Percentiles rank a stretch among this genome's conserved stretches.
Evolutionary conservation across 2,888 invertebrate species (phyloP).

Genomic region (Globia sparganii): DNA sequence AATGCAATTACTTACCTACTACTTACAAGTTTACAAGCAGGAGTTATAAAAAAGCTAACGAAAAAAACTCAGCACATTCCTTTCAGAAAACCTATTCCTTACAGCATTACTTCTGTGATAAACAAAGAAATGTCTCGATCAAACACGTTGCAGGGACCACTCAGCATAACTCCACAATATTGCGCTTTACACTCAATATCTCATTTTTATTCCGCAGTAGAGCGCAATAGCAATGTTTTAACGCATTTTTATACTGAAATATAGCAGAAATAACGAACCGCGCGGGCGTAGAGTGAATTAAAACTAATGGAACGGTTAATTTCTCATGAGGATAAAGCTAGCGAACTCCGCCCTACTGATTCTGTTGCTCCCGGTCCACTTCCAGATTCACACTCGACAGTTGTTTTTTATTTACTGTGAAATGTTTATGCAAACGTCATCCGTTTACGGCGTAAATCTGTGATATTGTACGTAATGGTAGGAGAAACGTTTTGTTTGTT

Average conservation of each 20-base stretch:
- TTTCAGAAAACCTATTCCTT: conserved; percentile 21
- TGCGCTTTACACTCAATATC: conserved; percentile 74
- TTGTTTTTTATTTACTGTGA: conserved; percentile 63
- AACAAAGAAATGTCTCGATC: conserved; percentile 58
- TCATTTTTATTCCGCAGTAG: conserved; percentile 79
- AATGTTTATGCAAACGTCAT: conserved; percentile 62
- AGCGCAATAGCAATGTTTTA: conserved; percentile 78
- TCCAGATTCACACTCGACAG: conserved; percentile 59
- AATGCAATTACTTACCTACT: background rate
- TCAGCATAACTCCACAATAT: conserved; percentile 68
- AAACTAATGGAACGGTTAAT: conserved; percentile 90
- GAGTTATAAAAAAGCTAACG: background rate
- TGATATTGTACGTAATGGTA: conserved; percentile 47
- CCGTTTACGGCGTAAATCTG: conserved; percentile 48
- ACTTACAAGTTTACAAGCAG: background rate
- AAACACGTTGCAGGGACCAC: conserved; percentile 51
- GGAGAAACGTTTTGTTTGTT: conserved; percentile 35
- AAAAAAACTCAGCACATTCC: conserved; percentile 3
- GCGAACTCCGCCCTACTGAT: conserved; percentile 78
- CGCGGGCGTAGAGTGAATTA: conserved; percentile 87
- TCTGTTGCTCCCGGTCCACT: conserved; percentile 64
- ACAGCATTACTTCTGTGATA: conserved; percentile 36
- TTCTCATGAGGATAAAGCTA: conserved; percentile 89
- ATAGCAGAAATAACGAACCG: conserved; percentile 86
- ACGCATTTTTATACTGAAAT: conserved; percentile 85